Percentiles rank a stretch among this genome's conserved stretches.
phyloP scores from a whole-genome alignment of 2,113 vertebrate genomes.

The Anser brachyrhynchus region DNA sequence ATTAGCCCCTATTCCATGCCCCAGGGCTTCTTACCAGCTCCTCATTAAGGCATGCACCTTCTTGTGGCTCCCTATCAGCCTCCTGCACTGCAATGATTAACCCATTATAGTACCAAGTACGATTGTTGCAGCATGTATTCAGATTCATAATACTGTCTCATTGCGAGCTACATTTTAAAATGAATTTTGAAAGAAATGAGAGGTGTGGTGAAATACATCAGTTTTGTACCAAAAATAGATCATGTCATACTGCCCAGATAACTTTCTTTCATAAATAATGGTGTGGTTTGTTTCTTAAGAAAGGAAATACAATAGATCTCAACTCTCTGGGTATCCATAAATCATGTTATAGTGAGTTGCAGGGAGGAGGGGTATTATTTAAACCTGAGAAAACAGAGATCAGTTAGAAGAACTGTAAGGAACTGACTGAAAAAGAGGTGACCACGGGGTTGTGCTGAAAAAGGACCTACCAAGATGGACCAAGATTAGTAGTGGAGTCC shows the following conservation, averaged over 20 bases:
- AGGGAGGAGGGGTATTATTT: neutral
- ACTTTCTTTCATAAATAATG: constrained; percentile 22
- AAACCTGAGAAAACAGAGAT: neutral
- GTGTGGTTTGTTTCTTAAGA: neutral
- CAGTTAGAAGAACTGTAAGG: neutral
- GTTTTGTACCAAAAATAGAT: constrained; percentile 32
- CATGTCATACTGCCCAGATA: neutral
- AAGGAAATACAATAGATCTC: neutral
- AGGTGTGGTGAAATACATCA: neutral
- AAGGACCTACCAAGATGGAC: neutral
- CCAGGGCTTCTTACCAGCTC: constrained; percentile 30
- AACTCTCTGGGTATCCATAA: neutral
- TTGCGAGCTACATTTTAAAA: constrained; percentile 1
- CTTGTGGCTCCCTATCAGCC: constrained; percentile 30
- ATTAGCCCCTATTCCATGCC: constrained; percentile 41
- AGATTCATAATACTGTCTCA: neutral
- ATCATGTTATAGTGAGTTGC: neutral
- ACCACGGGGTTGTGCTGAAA: neutral
- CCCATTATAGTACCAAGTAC: neutral
- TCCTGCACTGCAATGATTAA: constrained; percentile 50
- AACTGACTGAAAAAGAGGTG: neutral
- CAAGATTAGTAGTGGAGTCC: neutral
- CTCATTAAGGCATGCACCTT: constrained; percentile 57
- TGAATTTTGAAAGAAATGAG: neutral
- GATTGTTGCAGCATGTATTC: neutral